Conservation (phyloP, 2,888 invertebrate species). For the Cephus rjabovi region DNA sequence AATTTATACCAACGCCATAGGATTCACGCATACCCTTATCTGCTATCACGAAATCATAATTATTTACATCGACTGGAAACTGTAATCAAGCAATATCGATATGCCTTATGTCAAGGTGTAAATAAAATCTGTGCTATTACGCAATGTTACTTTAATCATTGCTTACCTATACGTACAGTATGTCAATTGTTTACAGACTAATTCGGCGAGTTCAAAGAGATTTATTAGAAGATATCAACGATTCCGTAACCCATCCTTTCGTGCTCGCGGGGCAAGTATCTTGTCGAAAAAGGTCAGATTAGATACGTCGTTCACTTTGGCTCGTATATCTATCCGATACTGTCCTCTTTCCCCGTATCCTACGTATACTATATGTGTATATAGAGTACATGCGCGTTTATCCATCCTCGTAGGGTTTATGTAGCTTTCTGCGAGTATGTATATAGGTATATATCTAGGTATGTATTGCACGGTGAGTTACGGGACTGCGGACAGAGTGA, state of each 20-base stretch:
- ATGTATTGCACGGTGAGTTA: conserved; percentile 54
- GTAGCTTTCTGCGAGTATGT: conserved; percentile 15
- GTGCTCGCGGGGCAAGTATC: conserved; percentile 40
- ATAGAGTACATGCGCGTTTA: conserved; percentile 24
- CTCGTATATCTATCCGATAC: conserved; percentile 58
- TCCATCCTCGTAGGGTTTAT: background rate
- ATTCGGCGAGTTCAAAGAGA: background rate
- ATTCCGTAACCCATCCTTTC: background rate
- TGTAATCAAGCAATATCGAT: background rate
- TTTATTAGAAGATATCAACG: background rate
- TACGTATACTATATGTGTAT: background rate
- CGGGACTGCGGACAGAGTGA: conserved; percentile 66
- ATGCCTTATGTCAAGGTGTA: background rate
- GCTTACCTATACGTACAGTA: background rate
- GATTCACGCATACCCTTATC: background rate
- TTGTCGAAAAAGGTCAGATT: conserved; percentile 64
- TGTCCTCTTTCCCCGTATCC: conserved; percentile 43
- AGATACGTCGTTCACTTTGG: conserved; percentile 60
- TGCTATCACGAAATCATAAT: background rate
- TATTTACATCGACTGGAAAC: background rate
- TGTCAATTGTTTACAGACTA: background rate
- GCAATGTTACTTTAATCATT: background rate
- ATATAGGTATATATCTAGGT: conserved; percentile 38
- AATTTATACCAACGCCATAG: background rate
- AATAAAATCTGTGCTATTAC: background rate